phyloP scores from a whole-genome alignment of 2,113 vertebrate species.

The Apodemus speciosus region DNA sequence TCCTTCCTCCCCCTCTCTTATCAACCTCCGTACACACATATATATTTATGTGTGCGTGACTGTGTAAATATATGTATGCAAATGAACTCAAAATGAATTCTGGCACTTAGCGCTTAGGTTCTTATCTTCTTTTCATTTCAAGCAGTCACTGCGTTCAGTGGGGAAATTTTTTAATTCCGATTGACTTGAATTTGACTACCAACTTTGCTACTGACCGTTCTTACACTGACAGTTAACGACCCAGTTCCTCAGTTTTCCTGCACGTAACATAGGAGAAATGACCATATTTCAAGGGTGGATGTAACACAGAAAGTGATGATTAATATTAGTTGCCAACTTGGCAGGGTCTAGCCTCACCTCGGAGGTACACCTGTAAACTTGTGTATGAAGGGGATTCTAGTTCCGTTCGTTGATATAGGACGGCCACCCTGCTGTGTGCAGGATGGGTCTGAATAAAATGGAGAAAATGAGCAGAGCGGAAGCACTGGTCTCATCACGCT shows the following conservation, averaged over 20 bases:
- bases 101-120: neutral
- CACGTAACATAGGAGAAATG: neutral
- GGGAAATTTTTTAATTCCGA: neutral
- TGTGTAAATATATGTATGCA: neutral
- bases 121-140: neutral
- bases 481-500: too few relatives aligned
- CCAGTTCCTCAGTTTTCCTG: neutral
- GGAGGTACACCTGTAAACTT: neutral
- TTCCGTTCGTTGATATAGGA: neutral
- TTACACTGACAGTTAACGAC: neutral
- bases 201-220: neutral
- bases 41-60: neutral
- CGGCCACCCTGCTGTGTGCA: neutral
- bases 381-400: too few relatives aligned
- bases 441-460: neutral
- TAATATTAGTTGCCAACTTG: neutral
- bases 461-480: neutral
- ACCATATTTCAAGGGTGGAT: neutral
- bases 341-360: neutral
- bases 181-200: neutral
- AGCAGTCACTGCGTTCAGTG: neutral
- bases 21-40: neutral
- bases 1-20: neutral
- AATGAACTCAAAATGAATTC: constrained; percentile 11
- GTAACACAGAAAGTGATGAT: neutral